Base-by-base conservation (phyloP, 2,797 vertebrate species). In the Eulemur rubriventer region DNA sequence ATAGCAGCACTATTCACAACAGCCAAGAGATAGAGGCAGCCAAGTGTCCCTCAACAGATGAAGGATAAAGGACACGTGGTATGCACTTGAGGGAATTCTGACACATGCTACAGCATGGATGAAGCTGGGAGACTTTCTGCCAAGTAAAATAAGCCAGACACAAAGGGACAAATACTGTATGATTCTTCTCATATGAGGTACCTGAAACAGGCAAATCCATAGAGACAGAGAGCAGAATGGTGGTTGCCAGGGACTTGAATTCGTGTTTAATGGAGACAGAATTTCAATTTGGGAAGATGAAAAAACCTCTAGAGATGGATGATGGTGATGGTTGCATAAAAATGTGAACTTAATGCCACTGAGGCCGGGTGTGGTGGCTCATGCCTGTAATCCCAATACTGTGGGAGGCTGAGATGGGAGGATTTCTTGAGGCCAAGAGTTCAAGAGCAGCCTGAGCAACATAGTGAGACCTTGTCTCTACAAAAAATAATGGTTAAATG, bases 1-100 rank as follows among this genome's bases (percentile, higher is more conserved):
- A 26, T 2, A 5, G 73, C 6, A 4, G 67, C 20, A 9, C 2
- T 11, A 4, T 26, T 24, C 43, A 24, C 38, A 22, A 13, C 0
- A n/a, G 57, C 82, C 48, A 16, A 17, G 16, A 59, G 16, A 9
- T 4, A 12, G 30, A 22, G 14, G 38, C 6, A 2, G 1, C 33
- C 63, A 30, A 6, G 12, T 26, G 78, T 38, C 70, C 41, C 18
- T 2, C 6, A 7, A 13, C 46, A 43, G 38, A 10, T 5, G 59
- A 61, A 30, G 48, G 26, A 43, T 17, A 35, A 22, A 33, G 16
- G 2, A 8, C 18, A 28, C 0, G 7, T 3, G 20, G 12, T 35
- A 7, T 1, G 0, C 24, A 12, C 10, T 4, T 0, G 17, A 50
- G 17, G 20, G 1, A 22, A 13, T 33, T 20, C 69, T 17, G 55